Conservation (phyloP, 1,140 invertebrate genomes). For the Lanistes nyassanus region DNA sequence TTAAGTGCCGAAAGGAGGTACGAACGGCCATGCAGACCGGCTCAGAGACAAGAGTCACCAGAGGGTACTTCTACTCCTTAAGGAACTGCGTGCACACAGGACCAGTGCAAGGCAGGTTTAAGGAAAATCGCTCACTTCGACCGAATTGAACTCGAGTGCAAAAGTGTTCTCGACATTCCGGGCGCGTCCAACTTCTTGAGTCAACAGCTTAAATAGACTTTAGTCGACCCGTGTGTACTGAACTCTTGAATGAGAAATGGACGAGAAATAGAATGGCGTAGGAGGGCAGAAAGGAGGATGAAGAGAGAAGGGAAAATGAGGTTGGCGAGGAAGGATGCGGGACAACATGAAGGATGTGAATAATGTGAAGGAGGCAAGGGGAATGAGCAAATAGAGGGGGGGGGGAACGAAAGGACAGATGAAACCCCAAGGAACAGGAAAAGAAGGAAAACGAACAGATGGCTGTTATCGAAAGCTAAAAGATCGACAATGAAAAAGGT, state of each 20-base stretch:
- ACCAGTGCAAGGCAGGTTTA: background rate
- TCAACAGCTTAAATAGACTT: too few species aligned
- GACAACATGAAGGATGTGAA: background rate
- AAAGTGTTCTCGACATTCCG: background rate
- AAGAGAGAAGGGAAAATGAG: background rate
- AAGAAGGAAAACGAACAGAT: background rate
- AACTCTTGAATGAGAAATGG: background rate
- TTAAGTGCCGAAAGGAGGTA: too few species aligned
- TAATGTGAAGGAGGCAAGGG: background rate
- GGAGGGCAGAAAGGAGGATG: background rate
- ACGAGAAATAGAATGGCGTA: background rate
- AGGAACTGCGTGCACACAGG: background rate
- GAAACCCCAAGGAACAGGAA: background rate
- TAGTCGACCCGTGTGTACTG: background rate
- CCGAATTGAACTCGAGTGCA: background rate
- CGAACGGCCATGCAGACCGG: too few species aligned
- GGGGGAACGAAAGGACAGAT: slow-evolving; percentile 3
- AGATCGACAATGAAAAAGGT: too few species aligned
- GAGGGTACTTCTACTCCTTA: background rate
- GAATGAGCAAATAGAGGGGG: slow-evolving; percentile 7
- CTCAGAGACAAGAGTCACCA: too few species aligned
- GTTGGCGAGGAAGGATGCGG: background rate
- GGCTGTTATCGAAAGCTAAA: too few species aligned
- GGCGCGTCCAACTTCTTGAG: too few species aligned
- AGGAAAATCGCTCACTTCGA: background rate